Conservation (phyloP, 2,888 invertebrate genomes). For the Chouioia cunea region DNA sequence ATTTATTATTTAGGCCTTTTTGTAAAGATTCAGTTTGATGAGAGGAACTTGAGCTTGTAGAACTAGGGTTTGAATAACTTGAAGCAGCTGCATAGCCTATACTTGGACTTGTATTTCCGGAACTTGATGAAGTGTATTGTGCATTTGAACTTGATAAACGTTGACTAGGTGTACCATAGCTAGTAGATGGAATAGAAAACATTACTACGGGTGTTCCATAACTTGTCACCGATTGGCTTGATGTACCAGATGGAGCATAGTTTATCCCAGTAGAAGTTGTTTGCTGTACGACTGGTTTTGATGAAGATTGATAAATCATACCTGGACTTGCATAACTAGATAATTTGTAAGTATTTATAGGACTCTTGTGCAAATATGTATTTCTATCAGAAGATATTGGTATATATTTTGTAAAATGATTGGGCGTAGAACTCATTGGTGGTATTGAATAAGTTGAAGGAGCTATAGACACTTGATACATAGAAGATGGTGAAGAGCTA, state of each 20-base stretch:
- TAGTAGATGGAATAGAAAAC: slow-evolving; percentile 42
- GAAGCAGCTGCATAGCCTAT: slow-evolving; percentile 41
- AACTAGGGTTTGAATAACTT: slow-evolving; percentile 33
- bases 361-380: slow-evolving; percentile 38
- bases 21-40: slow-evolving; percentile 36
- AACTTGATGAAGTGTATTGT: slow-evolving; percentile 33
- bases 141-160: slow-evolving; percentile 22
- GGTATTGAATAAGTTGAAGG: slow-evolving; percentile 49
- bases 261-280: slow-evolving; percentile 38
- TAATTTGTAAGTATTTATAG: slow-evolving; percentile 17
- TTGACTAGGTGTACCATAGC: slow-evolving; percentile 37
- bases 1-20: slow-evolving; percentile 29
- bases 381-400: slow-evolving; percentile 58
- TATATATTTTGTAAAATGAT: slow-evolving; percentile 51
- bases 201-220: slow-evolving; percentile 41
- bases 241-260: slow-evolving; percentile 15
- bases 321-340: slow-evolving; percentile 42
- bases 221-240: slow-evolving; percentile 34
- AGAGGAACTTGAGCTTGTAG: slow-evolving; percentile 45
- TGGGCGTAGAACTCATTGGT: slow-evolving; percentile 36
- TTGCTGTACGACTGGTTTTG: slow-evolving; percentile 29
- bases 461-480: slow-evolving; percentile 57
- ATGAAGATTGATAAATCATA: slow-evolving; percentile 40
- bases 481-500: slow-evolving; percentile 56
- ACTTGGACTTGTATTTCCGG: slow-evolving; percentile 26